These are phyloP conservation scores for Chrysomela aeneicollis DNA, from an alignment of 2,888 invertebrate genomes.

Conservation along the genomic window DNA sequence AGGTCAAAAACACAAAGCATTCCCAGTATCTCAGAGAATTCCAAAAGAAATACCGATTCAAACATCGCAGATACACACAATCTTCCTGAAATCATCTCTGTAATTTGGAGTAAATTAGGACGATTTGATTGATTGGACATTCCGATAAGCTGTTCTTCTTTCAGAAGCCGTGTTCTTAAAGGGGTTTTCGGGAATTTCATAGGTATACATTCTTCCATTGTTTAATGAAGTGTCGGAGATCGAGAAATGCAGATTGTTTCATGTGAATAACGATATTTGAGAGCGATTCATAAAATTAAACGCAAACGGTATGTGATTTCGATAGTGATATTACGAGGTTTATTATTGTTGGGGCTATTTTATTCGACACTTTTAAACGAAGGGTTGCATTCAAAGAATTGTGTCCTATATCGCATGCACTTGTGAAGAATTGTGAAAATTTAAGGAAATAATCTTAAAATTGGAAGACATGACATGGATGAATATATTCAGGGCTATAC, in stretches of 20 bases:
- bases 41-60: not conserved
- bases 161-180: constrained; percentile 28
- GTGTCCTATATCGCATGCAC: not conserved
- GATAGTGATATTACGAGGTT: not conserved
- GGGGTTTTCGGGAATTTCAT: not conserved
- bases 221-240: constrained; percentile 37
- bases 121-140: constrained; percentile 33
- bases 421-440: too few relatives aligned
- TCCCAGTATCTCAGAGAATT: not conserved
- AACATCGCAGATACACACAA: not conserved
- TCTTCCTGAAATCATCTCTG: constrained; percentile 15
- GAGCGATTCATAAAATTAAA: not conserved
- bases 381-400: not conserved
- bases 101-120: constrained; percentile 43
- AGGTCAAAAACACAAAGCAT: not conserved
- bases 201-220: constrained; percentile 14
- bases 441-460: too few relatives aligned
- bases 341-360: not conserved
- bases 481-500: too few relatives aligned
- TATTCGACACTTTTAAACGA: not conserved
- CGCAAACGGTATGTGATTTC: not conserved
- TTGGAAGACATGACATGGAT: too few relatives aligned
- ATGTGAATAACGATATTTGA: not conserved
- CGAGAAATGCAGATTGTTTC: constrained; percentile 26
- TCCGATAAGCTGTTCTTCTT: constrained; percentile 30